A percentile compares a stretch with the other conserved stretches of the same genome.
Conservation (phyloP, 2,888 invertebrate species). For the Caenorhabditis parvicauda region DNA sequence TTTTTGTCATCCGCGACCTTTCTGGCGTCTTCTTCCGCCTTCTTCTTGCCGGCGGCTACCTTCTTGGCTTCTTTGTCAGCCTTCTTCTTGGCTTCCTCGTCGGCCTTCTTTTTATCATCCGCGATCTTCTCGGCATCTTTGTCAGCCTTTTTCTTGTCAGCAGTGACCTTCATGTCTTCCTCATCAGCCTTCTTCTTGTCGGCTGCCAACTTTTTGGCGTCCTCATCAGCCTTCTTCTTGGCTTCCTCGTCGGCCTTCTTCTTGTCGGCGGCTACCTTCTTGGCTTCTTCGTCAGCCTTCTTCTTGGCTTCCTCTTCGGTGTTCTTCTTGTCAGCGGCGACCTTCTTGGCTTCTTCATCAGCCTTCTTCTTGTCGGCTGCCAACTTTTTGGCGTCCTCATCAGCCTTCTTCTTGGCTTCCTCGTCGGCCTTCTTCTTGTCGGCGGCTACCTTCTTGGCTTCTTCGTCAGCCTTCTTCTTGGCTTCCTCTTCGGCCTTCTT, state of each 20-base stretch:
- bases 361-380: too few relatives aligned
- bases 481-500: conserved; percentile 6
- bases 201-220: conserved; percentile 1
- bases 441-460: not conserved
- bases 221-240: conserved; percentile 5
- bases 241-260: conserved; percentile 8
- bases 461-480: conserved; percentile 4
- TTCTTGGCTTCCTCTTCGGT: not conserved
- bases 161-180: conserved; percentile 2
- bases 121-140: conserved; percentile 10
- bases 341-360: not conserved
- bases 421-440: conserved; percentile 1
- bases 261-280: conserved; percentile 6
- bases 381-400: not conserved
- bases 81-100: conserved; percentile 4
- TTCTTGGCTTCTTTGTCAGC: conserved; percentile 1
- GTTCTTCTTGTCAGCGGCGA: not conserved
- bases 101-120: conserved; percentile 14
- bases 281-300: conserved; percentile 3
- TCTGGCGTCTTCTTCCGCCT: conserved; percentile 8
- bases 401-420: conserved; percentile 1
- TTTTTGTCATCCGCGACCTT: conserved; percentile 7
- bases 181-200: conserved; percentile 15
- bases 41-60: conserved; percentile 4
- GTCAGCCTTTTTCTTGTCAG: conserved; percentile 9